These are phyloP conservation scores for Marronus borbonicus DNA, from an alignment of 2,888 invertebrate genomes.

Conservation along the genomic window DNA sequence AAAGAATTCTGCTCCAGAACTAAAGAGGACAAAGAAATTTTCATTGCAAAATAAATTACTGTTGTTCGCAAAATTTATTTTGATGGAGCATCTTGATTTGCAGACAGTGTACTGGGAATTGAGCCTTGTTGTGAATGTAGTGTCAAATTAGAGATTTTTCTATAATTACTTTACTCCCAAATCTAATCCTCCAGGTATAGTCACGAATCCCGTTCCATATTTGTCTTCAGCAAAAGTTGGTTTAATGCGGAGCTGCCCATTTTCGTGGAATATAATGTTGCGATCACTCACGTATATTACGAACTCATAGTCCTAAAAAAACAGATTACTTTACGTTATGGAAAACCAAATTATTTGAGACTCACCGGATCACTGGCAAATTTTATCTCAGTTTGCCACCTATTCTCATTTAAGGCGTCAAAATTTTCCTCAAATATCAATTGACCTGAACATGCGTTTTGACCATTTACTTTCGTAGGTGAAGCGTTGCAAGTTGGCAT, in stretches of 20 bases:
- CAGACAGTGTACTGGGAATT: too few species aligned
- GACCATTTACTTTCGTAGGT: slow-evolving; percentile 52
- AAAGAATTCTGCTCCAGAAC: too few species aligned
- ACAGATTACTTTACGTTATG: neutral
- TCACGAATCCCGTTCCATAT: slow-evolving; percentile 60
- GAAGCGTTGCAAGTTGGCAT: slow-evolving; percentile 25
- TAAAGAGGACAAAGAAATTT: too few species aligned
- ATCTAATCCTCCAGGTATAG: slow-evolving; percentile 43
- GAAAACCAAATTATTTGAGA: neutral
- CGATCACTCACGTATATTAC: slow-evolving; percentile 77
- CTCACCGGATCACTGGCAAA: slow-evolving; percentile 77
- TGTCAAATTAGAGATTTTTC: neutral
- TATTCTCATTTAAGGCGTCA: slow-evolving; percentile 67
- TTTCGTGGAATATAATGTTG: slow-evolving; percentile 72
- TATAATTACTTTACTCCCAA: slow-evolving; percentile 46
- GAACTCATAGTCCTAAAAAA: slow-evolving; percentile 79
- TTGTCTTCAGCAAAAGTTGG: slow-evolving; percentile 75
- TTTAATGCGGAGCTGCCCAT: slow-evolving; percentile 75
- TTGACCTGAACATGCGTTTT: slow-evolving; percentile 72
- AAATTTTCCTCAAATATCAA: slow-evolving; percentile 79
- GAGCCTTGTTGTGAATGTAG: neutral
- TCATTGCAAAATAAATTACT: too few species aligned
- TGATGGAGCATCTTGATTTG: too few species aligned
- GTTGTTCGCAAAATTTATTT: too few species aligned
- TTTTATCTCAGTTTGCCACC: slow-evolving; percentile 66